These are phyloP conservation scores for Lerista edwardsae DNA, from an alignment of 2,797 vertebrate species.

Conservation along the genomic window DNA sequence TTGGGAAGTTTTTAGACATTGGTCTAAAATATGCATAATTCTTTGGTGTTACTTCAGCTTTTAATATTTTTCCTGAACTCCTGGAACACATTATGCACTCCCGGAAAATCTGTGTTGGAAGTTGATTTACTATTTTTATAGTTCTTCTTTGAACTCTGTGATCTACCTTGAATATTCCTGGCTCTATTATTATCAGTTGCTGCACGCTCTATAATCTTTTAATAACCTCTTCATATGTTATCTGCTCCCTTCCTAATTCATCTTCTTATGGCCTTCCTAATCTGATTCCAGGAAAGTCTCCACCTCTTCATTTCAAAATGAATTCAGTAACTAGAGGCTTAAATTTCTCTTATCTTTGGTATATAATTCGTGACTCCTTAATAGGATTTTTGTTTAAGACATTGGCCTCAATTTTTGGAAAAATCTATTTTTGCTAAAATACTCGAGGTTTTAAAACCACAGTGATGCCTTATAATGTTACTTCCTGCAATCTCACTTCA, in stretches of 20 bases:
- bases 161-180: conserved; percentile 42
- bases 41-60: background rate
- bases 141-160: conserved; percentile 40
- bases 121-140: conserved; percentile 2
- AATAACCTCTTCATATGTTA: conserved; percentile 58
- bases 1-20: conserved; percentile 11
- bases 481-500: background rate
- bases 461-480: background rate
- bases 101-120: conserved; percentile 2
- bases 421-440: conserved; percentile 30
- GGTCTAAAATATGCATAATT: background rate
- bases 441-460: background rate
- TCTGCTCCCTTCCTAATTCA: conserved; percentile 52
- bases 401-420: background rate
- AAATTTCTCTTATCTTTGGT: conserved; percentile 42
- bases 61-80: background rate
- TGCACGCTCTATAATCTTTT: conserved; percentile 53
- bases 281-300: conserved; percentile 52
- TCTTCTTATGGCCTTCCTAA: conserved; percentile 45
- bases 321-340: conserved; percentile 21
- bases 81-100: background rate
- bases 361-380: conserved; percentile 38
- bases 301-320: conserved; percentile 44
- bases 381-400: conserved; percentile 19
- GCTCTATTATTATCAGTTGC: conserved; percentile 46